phyloP scores from a whole-genome alignment of 2,888 invertebrate species.

The Eupithecia pulchellata region DNA sequence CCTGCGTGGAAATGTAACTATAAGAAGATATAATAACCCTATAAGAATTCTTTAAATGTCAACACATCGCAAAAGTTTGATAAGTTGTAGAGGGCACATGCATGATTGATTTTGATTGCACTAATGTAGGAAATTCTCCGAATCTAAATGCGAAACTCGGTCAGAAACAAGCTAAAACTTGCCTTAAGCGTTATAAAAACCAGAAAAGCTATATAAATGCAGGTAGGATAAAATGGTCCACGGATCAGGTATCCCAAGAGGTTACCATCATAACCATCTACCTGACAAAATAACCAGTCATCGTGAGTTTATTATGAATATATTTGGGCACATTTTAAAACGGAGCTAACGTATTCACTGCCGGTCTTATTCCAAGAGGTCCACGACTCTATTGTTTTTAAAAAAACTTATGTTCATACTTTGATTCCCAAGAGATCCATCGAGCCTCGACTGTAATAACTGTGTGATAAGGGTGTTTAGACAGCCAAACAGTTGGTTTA shows the following conservation, averaged over 20 bases:
- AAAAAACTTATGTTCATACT: too few species aligned
- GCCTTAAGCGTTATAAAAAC: not conserved
- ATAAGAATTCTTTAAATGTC: too few species aligned
- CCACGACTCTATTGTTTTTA: too few species aligned
- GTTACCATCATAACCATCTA: slow-evolving; percentile 4
- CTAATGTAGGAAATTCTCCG: not conserved
- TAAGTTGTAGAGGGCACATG: not conserved
- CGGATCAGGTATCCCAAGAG: slow-evolving; percentile 9
- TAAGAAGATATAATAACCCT: too few species aligned
- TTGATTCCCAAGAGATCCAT: too few species aligned
- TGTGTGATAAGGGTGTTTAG: too few species aligned
- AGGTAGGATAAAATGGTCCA: slow-evolving; percentile 3
- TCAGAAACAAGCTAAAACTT: not conserved
- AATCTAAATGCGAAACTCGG: not conserved
- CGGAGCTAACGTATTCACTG: not conserved
- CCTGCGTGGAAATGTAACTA: too few species aligned
- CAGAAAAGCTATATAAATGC: not conserved
- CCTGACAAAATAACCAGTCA: slow-evolving; percentile 14
- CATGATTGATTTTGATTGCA: not conserved
- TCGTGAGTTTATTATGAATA: not conserved
- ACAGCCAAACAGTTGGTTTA: not conserved
- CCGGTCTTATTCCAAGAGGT: too few species aligned
- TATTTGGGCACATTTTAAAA: not conserved
- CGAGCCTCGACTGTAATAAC: too few species aligned
- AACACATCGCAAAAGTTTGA: too few species aligned